Conservation (phyloP, 2,888 invertebrate species). For the Theretra japonica region DNA sequence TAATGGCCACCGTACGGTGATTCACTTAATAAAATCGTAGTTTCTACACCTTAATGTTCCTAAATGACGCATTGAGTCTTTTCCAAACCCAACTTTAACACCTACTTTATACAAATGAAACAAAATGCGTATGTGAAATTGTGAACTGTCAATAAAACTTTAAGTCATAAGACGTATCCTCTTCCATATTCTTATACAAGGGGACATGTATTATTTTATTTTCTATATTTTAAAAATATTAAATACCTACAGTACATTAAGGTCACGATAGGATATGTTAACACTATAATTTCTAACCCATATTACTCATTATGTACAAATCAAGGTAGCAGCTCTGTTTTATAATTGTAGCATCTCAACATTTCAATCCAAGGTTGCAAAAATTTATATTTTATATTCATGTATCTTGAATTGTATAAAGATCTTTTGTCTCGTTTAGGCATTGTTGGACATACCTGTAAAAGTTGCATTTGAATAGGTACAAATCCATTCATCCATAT, state of each 20-base stretch:
- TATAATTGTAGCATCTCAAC: not conserved
- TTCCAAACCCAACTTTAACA: too few relatives aligned
- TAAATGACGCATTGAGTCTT: too few relatives aligned
- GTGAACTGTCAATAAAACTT: too few relatives aligned
- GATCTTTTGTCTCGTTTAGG: slow-evolving; percentile 4
- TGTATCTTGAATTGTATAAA: not conserved
- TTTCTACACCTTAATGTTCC: too few relatives aligned
- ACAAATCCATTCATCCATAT: not conserved
- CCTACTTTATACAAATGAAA: too few relatives aligned
- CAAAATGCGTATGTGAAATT: too few relatives aligned
- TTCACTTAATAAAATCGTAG: not conserved
- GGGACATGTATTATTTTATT: too few relatives aligned
- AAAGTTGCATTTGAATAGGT: not conserved
- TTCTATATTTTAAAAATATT: too few relatives aligned
- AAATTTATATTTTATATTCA: not conserved
- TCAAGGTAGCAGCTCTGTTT: not conserved
- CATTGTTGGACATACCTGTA: not conserved
- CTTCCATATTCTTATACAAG: too few relatives aligned
- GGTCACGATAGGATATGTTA: too few relatives aligned
- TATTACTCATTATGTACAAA: not conserved
- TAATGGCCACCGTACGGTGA: not conserved
- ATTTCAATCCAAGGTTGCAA: not conserved
- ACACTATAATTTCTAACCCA: not conserved
- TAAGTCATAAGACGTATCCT: too few relatives aligned
- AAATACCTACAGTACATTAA: too few relatives aligned